These are phyloP conservation scores for Geococcyx californianus DNA, from an alignment of 2,113 vertebrate genomes.

Conservation along the genomic window DNA sequence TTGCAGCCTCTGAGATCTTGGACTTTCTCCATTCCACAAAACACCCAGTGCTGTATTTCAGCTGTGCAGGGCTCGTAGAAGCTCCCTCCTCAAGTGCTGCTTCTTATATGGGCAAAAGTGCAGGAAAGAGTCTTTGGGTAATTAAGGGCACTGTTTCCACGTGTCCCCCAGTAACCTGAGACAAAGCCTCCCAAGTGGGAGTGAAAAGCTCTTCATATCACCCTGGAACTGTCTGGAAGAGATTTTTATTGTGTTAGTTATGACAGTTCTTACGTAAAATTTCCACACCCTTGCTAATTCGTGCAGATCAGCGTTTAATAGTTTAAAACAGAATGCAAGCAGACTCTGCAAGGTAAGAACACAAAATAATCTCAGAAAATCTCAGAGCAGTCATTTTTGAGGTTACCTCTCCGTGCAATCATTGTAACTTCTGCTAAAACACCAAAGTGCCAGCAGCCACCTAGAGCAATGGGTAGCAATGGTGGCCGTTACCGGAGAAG, in stretches of 20 bases:
- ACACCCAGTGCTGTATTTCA: background rate
- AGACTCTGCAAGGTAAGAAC: background rate
- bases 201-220: slow-evolving; percentile 54
- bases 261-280: slow-evolving; percentile 53
- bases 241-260: slow-evolving; percentile 45
- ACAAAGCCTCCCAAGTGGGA: slow-evolving; percentile 26
- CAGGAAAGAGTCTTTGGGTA: background rate
- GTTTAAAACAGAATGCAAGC: slow-evolving; percentile 12
- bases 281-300: slow-evolving; percentile 1
- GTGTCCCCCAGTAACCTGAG: background rate
- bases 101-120: background rate
- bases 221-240: slow-evolving; percentile 3
- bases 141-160: background rate
- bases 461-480: slow-evolving; percentile 6
- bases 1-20: background rate
- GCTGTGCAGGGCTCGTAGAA: background rate
- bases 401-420: background rate
- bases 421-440: background rate
- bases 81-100: background rate
- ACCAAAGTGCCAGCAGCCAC: background rate
- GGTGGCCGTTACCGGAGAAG: background rate
- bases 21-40: background rate
- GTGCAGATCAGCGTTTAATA: background rate
- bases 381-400: slow-evolving; percentile 2
- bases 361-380: slow-evolving; percentile 3